A percentile compares a stretch with the other conserved stretches of the same genome.
These are phyloP conservation scores for Clepsis dumicolana DNA, from an alignment of 2,888 invertebrate species.

Conservation along the genomic window DNA sequence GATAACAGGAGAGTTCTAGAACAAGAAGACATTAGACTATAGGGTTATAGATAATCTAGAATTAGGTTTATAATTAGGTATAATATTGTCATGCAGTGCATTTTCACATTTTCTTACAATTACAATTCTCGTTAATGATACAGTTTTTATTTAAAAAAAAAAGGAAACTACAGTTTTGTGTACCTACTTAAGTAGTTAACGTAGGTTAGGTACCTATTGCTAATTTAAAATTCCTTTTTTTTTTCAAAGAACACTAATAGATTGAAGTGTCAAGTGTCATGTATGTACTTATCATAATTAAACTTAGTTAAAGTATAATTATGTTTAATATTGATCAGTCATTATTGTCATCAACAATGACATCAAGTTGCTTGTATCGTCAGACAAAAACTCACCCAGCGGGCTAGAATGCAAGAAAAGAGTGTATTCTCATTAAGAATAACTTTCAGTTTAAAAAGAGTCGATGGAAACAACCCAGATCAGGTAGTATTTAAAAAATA, in stretches of 20 bases:
- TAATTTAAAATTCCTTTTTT: not conserved
- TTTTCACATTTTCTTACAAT: slow-evolving; percentile 14
- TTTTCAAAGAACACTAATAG: not conserved
- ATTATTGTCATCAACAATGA: too few species aligned
- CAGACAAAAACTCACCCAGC: not conserved
- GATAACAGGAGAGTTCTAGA: slow-evolving; percentile 31
- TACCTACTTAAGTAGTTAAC: too few species aligned
- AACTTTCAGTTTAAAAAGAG: too few species aligned
- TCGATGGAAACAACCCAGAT: too few species aligned
- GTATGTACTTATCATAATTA: too few species aligned
- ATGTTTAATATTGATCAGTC: too few species aligned
- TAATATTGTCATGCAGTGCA: slow-evolving; percentile 37
- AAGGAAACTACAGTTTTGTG: not conserved
- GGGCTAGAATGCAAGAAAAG: not conserved
- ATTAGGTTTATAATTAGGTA: slow-evolving; percentile 24
- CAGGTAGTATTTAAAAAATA: too few species aligned
- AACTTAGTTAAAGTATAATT: not conserved
- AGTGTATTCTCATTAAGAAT: too few species aligned
- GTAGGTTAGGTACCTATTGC: too few species aligned
- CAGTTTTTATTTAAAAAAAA: not conserved
- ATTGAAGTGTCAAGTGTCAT: too few species aligned
- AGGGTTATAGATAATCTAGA: slow-evolving; percentile 21
- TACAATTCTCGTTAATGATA: slow-evolving; percentile 2
- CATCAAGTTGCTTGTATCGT: not conserved
- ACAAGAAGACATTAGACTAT: slow-evolving; percentile 35